A percentile compares a stretch with the other conserved stretches of the same genome.
phyloP scores from a whole-genome alignment of 2,888 invertebrate genomes.

The Melikaiella ostensackeni region DNA sequence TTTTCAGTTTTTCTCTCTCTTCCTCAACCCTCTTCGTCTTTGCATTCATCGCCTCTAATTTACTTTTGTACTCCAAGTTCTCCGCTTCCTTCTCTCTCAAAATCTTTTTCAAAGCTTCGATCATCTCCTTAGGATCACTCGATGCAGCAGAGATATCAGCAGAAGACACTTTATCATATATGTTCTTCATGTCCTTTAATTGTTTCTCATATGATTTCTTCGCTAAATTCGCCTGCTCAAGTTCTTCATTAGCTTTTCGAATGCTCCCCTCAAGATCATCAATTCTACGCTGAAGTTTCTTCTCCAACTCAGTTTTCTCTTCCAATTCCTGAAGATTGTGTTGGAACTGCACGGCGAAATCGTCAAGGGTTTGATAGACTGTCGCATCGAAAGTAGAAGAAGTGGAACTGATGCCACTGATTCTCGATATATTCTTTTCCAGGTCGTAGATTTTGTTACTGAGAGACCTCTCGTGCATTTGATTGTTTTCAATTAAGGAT shows the following conservation, averaged over 20 bases:
- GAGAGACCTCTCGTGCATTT: constrained; percentile 64
- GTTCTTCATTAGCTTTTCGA: constrained; percentile 57
- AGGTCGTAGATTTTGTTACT: constrained; percentile 63
- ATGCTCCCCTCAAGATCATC: constrained; percentile 79
- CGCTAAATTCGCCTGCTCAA: constrained; percentile 66
- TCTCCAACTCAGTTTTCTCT: constrained; percentile 76
- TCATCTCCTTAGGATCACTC: constrained; percentile 42
- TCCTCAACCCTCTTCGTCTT: constrained; percentile 60
- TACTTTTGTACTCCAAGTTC: constrained; percentile 53
- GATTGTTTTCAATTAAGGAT: constrained; percentile 67
- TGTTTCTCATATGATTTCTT: constrained; percentile 73
- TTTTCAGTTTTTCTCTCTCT: constrained; percentile 67
- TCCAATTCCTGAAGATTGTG: constrained; percentile 67
- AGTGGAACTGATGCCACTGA: constrained; percentile 66
- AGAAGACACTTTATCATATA: constrained; percentile 67
- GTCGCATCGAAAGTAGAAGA: constrained; percentile 70
- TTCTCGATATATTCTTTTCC: constrained; percentile 68
- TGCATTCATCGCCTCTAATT: constrained; percentile 59
- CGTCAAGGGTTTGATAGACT: constrained; percentile 71
- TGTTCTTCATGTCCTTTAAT: constrained; percentile 72
- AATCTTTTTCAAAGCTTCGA: constrained; percentile 55
- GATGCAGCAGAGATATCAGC: constrained; percentile 40
- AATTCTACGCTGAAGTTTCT: constrained; percentile 78
- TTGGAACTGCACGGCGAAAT: constrained; percentile 67
- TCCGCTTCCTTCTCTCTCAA: constrained; percentile 62